Evolutionary conservation across 2,888 invertebrate genomes (phyloP).

Genomic region (Pachydiplax longipennis): DNA sequence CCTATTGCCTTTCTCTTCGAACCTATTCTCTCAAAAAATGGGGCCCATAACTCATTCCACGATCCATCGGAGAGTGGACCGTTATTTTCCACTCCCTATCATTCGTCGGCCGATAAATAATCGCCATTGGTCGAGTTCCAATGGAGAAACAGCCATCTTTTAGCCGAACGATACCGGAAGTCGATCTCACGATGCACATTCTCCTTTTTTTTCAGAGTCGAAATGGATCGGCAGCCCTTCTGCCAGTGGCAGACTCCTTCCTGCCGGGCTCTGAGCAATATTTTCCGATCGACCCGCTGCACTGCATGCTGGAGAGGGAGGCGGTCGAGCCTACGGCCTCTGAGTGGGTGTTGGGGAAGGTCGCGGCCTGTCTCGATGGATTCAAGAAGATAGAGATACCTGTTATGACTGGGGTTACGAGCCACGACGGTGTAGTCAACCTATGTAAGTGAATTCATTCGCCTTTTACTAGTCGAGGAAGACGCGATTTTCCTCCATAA

Average conservation of each 20-base stretch:
- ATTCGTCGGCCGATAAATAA: background rate
- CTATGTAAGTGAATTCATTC: constrained; percentile 51
- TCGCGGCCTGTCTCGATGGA: background rate
- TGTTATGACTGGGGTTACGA: constrained; percentile 53
- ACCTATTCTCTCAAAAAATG: background rate
- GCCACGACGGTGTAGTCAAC: constrained; percentile 54
- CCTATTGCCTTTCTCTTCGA: background rate
- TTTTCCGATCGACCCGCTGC: constrained; percentile 64
- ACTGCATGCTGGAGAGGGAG: constrained; percentile 61
- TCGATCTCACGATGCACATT: background rate
- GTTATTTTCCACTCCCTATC: background rate
- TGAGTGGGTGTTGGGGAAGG: constrained; percentile 59
- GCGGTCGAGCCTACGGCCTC: constrained; percentile 67
- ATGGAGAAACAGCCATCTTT: background rate
- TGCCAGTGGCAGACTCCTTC: constrained; percentile 71
- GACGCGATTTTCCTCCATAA: background rate
- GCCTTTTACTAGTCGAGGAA: background rate
- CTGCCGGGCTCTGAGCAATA: constrained; percentile 69
- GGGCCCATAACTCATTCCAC: background rate
- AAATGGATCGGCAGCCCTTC: constrained; percentile 67
- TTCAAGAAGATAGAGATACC: constrained; percentile 49
- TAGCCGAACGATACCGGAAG: background rate
- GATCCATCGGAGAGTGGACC: background rate
- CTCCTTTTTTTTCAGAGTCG: constrained; percentile 61
- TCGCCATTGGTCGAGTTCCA: background rate